phyloP scores from a whole-genome alignment of 2,888 invertebrate genomes.

The Gandaritis pyraliata region DNA sequence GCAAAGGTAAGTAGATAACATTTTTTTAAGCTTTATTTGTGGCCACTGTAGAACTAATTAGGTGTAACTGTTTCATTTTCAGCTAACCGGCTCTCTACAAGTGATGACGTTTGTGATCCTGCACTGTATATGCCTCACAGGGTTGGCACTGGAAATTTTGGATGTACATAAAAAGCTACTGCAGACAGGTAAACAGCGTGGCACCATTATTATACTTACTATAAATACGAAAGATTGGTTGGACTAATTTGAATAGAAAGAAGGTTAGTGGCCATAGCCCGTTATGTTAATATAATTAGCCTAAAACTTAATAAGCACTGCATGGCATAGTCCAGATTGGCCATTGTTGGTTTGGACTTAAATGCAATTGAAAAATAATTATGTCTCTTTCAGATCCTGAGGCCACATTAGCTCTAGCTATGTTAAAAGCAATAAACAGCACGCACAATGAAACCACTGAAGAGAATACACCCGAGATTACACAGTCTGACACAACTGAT shows the following conservation, averaged over 20 bases:
- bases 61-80: background rate
- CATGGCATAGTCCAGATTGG: too few relatives aligned
- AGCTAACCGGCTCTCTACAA: constrained; percentile 88
- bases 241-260: too few relatives aligned
- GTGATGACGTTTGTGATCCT: constrained; percentile 89
- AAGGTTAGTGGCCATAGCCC: too few relatives aligned
- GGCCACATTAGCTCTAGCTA: constrained; percentile 63
- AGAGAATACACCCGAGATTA: constrained; percentile 58
- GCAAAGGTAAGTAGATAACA: constrained; percentile 78
- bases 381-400: constrained; percentile 67
- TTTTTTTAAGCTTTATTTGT: background rate
- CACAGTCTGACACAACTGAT: constrained; percentile 52
- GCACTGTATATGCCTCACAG: constrained; percentile 86
- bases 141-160: constrained; percentile 86
- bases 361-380: background rate
- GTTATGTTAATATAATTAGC: too few relatives aligned
- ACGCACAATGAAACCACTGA: constrained; percentile 47
- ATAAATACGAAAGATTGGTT: too few relatives aligned
- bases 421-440: constrained; percentile 61
- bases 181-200: constrained; percentile 62
- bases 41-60: too few relatives aligned
- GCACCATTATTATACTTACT: background rate
- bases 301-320: too few relatives aligned
- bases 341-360: too few relatives aligned
- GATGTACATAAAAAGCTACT: constrained; percentile 81